These are phyloP conservation scores for Stenodema calcarata DNA, from an alignment of 2,888 invertebrate species.

Conservation along the genomic window DNA sequence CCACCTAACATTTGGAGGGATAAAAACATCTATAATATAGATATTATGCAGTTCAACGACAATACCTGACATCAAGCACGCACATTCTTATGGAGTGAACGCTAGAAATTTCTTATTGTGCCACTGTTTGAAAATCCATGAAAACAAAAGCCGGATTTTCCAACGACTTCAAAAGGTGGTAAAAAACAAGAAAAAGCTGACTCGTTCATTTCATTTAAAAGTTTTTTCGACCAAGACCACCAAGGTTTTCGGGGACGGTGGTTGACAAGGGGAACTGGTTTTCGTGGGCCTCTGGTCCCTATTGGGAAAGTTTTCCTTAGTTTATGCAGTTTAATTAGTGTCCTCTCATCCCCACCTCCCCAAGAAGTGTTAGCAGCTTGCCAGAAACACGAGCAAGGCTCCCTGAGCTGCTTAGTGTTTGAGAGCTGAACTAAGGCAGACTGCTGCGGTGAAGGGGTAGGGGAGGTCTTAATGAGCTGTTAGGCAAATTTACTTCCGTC, in stretches of 20 bases:
- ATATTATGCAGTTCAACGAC: too few species aligned
- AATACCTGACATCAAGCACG: too few species aligned
- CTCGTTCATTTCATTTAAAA: neutral
- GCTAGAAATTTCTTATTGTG: too few species aligned
- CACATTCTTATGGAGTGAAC: too few species aligned
- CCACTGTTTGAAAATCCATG: too few species aligned
- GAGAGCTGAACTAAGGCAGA: neutral
- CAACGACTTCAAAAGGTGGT: too few species aligned
- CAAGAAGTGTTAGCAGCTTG: neutral
- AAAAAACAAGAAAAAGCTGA: neutral
- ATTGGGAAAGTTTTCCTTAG: neutral
- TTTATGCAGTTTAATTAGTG: neutral
- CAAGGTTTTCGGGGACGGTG: neutral
- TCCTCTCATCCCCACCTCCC: neutral
- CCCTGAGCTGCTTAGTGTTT: neutral
- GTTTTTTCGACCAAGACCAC: neutral
- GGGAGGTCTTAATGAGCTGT: neutral
- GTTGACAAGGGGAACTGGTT: neutral
- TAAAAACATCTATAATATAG: too few species aligned
- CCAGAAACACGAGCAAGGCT: neutral
- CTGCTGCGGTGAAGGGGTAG: neutral
- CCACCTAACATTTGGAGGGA: too few species aligned
- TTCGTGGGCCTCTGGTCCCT: too few species aligned
- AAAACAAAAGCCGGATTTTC: too few species aligned
- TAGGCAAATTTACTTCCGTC: neutral